Base-by-base conservation (phyloP, 2,888 invertebrate species). In the Stenodema calcarata region DNA sequence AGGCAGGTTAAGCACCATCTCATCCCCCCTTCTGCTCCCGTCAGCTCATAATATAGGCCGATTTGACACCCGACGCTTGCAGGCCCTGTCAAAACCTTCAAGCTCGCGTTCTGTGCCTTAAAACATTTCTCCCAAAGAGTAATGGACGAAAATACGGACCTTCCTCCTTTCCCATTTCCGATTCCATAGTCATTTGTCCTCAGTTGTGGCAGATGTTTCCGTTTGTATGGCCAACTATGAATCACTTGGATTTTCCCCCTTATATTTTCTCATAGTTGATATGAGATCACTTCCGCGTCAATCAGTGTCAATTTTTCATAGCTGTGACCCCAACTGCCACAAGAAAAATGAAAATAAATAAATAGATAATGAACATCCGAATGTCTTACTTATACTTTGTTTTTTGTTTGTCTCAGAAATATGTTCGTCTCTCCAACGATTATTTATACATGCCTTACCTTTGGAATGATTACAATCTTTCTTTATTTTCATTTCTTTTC, bases 1-100 rank as follows among this genome's bases (percentile, higher is more conserved):
- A 6, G 1, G 35, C n/a, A 18, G 35, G 73, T 69, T 69, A 69
- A 23, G 11, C 35, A 73, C 14, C n/a, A 28, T 70, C 35, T 27
- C 70, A 18, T 54, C 54, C 18, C 16, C n/a, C n/a, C 54, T 54
- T 3, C n/a, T 23, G 27, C 0, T 23, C 23, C 23, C 11, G 35
- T 11, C 62, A 11, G 62, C 4, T 62, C 23, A 14, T 35, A 73
- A 73, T 35, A 16, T 73, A 41, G 41, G 35, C 35, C 73, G n/a
- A 73, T 73, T 73, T 73, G 73, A 73, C 41, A 73, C 73, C 41
- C 30, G 62, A 62, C 62, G 35, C 73, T 73, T 35, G 30, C 73
- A 73, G 73, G 7, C 35, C 30, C 41, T 73, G 73, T 73, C 73
- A 73, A 73, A 73, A 73, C 73, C 73, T 35, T 73, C 54, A 18